These are phyloP conservation scores for Clistopyga incitator DNA, from an alignment of 2,888 invertebrate species.

Conservation along the genomic window DNA sequence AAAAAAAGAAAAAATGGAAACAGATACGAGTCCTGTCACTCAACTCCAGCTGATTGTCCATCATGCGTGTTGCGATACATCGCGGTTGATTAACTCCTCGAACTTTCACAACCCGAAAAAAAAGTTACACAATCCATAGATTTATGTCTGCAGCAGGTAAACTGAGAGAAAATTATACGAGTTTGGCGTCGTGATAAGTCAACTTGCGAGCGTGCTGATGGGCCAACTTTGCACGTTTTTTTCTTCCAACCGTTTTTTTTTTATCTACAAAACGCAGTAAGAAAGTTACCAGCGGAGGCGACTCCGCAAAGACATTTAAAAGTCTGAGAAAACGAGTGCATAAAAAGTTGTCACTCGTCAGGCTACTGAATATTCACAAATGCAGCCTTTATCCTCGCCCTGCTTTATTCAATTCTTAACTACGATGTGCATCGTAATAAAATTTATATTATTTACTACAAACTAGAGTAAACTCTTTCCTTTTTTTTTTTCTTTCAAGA, in stretches of 20 bases:
- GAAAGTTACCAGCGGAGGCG: neutral
- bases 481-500: constrained; percentile 7
- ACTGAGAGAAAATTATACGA: constrained; percentile 17
- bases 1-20: neutral
- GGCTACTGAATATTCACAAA: constrained; percentile 7
- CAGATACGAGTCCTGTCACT: neutral
- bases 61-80: constrained; percentile 1
- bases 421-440: neutral
- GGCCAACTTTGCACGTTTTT: constrained; percentile 9
- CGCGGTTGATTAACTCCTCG: constrained; percentile 8
- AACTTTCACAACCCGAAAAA: constrained; percentile 5
- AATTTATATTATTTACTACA: constrained; percentile 21
- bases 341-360: constrained; percentile 25
- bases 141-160: constrained; percentile 15
- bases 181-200: neutral
- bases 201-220: constrained; percentile 9
- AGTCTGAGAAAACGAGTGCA: constrained; percentile 18
- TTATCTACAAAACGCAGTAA: neutral
- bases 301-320: constrained; percentile 8
- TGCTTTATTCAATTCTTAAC: neutral
- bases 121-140: neutral
- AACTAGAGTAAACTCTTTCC: constrained; percentile 6
- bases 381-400: neutral
- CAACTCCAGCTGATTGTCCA: neutral
- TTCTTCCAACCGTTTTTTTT: neutral